phyloP scores from a whole-genome alignment of 2,888 invertebrate species.

The Mesoligia furuncula region DNA sequence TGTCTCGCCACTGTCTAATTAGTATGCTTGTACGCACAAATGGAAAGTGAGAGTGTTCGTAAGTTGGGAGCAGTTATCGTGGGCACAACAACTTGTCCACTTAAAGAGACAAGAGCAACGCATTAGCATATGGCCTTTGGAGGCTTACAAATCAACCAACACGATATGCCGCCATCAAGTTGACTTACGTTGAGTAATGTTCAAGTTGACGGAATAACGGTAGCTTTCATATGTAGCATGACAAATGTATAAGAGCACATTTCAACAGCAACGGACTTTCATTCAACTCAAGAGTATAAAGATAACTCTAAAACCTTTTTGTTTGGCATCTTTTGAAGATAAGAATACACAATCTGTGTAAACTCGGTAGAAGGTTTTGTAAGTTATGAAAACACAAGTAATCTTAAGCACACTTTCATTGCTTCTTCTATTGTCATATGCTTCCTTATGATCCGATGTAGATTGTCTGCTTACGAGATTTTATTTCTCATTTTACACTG shows the following conservation, averaged over 20 bases:
- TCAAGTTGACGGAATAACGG: slow-evolving; percentile 54
- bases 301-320: slow-evolving; percentile 9
- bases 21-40: slow-evolving; percentile 38
- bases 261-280: slow-evolving; percentile 23
- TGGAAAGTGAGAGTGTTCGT: slow-evolving; percentile 80
- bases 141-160: slow-evolving; percentile 60
- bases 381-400: slow-evolving; percentile 12
- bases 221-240: slow-evolving; percentile 37
- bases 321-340: slow-evolving; percentile 22
- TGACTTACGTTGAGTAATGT: slow-evolving; percentile 58
- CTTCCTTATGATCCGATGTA: background rate
- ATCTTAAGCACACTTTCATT: slow-evolving; percentile 11
- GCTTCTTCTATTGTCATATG: background rate
- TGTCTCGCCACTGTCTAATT: slow-evolving; percentile 41
- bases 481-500: background rate
- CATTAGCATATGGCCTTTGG: slow-evolving; percentile 85
- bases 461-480: background rate
- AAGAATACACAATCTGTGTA: background rate
- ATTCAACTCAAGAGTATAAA: slow-evolving; percentile 4
- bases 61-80: slow-evolving; percentile 72
- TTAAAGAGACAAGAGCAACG: slow-evolving; percentile 62
- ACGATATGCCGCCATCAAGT: slow-evolving; percentile 52
- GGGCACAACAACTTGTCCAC: slow-evolving; percentile 73
- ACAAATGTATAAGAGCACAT: slow-evolving; percentile 28
- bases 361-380: background rate